Conservation (phyloP, 2,797 vertebrate species). For the Aplochiton taeniatus region DNA sequence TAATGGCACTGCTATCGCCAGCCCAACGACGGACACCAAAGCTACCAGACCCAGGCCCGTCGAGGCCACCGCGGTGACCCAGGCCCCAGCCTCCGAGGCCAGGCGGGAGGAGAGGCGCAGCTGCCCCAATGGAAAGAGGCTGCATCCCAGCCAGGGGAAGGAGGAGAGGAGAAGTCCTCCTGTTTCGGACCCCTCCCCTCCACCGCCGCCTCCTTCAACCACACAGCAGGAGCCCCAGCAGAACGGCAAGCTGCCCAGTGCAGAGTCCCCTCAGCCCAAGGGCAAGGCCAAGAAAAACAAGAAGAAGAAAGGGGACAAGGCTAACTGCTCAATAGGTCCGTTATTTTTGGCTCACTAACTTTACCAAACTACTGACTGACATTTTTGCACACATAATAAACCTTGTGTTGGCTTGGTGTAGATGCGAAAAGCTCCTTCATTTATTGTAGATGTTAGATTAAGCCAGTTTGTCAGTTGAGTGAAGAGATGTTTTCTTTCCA, state of each 20-base stretch:
- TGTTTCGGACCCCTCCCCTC: conserved; percentile 66
- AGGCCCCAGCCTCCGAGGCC: conserved; percentile 61
- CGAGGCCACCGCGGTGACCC: conserved; percentile 57
- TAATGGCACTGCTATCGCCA: conserved; percentile 41
- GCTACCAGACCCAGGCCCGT: conserved; percentile 50
- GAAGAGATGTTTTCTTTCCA: not conserved
- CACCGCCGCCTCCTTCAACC: conserved; percentile 38
- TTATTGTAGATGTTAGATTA: not conserved
- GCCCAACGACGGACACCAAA: conserved; percentile 63
- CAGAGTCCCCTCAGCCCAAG: conserved; percentile 90
- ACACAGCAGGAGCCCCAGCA: conserved; percentile 65
- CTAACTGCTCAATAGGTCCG: conserved; percentile 90
- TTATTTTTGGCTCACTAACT: not conserved
- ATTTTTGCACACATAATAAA: too few species aligned
- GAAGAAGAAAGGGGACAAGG: conserved; percentile 95
- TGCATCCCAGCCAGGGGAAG: conserved; percentile 75
- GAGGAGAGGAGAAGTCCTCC: conserved; percentile 77
- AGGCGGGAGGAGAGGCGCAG: conserved; percentile 82
- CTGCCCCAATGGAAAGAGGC: conserved; percentile 80
- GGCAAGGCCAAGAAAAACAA: conserved; percentile 92
- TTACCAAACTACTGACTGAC: too few species aligned
- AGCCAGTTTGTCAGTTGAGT: too few species aligned
- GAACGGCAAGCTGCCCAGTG: conserved; percentile 76
- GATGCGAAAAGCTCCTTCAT: too few species aligned
- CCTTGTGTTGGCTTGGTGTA: too few species aligned